These are phyloP conservation scores for Uropetala carovei DNA, from an alignment of 2,888 invertebrate genomes.

Conservation along the genomic window DNA sequence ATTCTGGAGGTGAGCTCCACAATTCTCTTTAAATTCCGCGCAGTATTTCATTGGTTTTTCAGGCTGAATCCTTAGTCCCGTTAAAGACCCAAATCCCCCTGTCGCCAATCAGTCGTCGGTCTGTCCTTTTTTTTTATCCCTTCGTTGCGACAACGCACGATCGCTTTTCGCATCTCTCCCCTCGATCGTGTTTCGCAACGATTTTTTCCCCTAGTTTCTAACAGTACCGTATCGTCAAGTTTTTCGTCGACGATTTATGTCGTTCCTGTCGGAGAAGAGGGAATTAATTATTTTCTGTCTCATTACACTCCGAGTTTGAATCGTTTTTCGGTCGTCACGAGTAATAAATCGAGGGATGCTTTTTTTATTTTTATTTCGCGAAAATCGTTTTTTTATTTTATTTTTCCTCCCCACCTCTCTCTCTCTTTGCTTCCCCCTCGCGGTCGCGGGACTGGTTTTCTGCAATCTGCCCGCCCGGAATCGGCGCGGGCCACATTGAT, in stretches of 20 bases:
- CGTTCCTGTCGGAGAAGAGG: neutral
- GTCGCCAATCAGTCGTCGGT: neutral
- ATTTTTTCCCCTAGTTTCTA: conserved; percentile 11
- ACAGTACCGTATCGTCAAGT: neutral
- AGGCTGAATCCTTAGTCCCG: too few relatives aligned
- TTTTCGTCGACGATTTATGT: neutral
- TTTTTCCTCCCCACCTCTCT: neutral
- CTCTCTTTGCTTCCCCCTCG: neutral
- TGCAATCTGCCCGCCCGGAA: neutral
- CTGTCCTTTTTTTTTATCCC: neutral
- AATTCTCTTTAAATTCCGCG: too few relatives aligned
- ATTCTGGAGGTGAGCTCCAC: too few relatives aligned
- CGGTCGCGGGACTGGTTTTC: conserved; percentile 43
- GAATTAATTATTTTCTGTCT: conserved; percentile 31
- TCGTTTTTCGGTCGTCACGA: conserved; percentile 51
- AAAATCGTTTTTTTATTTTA: conserved; percentile 27
- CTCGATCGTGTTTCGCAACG: neutral
- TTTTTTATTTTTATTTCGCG: conserved; percentile 17
- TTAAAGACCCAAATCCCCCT: neutral
- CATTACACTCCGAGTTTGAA: neutral
- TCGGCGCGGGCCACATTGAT: conserved; percentile 36
- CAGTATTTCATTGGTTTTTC: too few relatives aligned
- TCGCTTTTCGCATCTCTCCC: neutral
- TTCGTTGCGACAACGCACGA: neutral
- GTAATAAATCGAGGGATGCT: conserved; percentile 25